phyloP scores from a whole-genome alignment of 2,888 invertebrate species.

The Hipparchia semele region DNA sequence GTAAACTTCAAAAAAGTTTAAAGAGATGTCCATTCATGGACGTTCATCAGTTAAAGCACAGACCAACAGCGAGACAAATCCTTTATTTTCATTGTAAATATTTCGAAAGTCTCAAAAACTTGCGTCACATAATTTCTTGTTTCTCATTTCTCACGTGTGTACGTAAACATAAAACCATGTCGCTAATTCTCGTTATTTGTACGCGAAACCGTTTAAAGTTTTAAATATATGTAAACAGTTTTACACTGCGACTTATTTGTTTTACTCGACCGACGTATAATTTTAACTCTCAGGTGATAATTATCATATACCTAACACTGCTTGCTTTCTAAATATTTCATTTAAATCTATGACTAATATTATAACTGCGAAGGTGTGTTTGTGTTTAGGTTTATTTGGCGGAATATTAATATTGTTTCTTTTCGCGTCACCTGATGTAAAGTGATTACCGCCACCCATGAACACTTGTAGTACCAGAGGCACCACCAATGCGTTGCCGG shows the following conservation, averaged over 20 bases:
- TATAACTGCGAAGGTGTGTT: no score
- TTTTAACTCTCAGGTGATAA: constrained; percentile 23
- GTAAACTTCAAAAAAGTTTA: no score
- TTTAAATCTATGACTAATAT: background rate
- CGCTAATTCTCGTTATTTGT: constrained; percentile 68
- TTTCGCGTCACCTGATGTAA: no score
- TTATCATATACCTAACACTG: constrained; percentile 43
- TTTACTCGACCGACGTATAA: constrained; percentile 19
- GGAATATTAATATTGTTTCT: no score
- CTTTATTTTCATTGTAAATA: constrained; percentile 57
- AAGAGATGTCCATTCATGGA: constrained; percentile 31
- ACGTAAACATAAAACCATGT: constrained; percentile 54
- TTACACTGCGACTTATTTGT: constrained; percentile 28
- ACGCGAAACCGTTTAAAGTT: constrained; percentile 52
- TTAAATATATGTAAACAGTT: constrained; percentile 37
- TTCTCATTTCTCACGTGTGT: constrained; percentile 49
- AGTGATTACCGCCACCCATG: no score
- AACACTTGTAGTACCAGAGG: no score
- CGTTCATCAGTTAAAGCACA: no score
- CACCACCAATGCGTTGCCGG: no score
- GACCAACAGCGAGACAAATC: background rate
- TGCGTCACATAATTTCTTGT: constrained; percentile 53
- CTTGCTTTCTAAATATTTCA: background rate
- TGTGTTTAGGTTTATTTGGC: no score
- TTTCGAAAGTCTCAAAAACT: constrained; percentile 51